Evolutionary conservation across 1,140 invertebrate genomes (phyloP).

Genomic region (Glomeris maerens): DNA sequence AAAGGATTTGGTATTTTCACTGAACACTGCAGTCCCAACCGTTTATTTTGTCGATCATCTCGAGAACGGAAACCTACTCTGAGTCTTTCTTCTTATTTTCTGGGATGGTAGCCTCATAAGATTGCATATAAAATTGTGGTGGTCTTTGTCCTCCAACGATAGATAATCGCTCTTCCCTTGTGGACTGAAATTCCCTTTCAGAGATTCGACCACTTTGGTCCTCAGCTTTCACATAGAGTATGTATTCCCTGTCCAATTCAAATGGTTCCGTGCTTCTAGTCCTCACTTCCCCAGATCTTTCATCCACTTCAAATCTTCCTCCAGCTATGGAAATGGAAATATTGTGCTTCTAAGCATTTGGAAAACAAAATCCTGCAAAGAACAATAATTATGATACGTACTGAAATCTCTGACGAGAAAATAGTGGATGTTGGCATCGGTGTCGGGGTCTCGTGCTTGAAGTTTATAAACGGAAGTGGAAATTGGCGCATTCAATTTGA

Average conservation of each 20-base stretch:
- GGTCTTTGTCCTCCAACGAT: conserved; percentile 86
- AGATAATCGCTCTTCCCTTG: conserved; percentile 73
- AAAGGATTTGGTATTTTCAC: too few relatives aligned
- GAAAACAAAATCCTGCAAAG: too few relatives aligned
- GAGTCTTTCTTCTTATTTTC: conserved; percentile 93
- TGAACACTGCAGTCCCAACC: too few relatives aligned
- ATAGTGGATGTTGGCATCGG: conserved; percentile 88
- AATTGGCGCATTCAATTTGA: conserved; percentile 81
- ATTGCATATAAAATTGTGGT: conserved; percentile 85
- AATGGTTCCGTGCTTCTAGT: conserved; percentile 80
- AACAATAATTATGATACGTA: conserved; percentile 31
- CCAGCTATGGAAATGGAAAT: conserved; percentile 36
- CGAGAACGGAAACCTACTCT: conserved; percentile 54
- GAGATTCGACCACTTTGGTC: conserved; percentile 84
- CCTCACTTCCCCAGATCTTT: conserved; percentile 80
- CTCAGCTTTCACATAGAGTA: conserved; percentile 87
- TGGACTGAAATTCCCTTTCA: conserved; percentile 74
- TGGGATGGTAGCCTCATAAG: conserved; percentile 84
- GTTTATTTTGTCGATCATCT: conserved; percentile 8
- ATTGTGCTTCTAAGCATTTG: too few relatives aligned
- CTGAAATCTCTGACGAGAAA: conserved; percentile 82
- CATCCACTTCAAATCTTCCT: conserved; percentile 72
- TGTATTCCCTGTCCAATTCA: conserved; percentile 90
- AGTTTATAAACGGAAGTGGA: conserved; percentile 91
- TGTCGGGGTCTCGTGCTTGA: conserved; percentile 86